Percentiles rank a stretch among this genome's conserved stretches.
Evolutionary conservation across 2,797 vertebrate species (phyloP).

Genomic region (Tokudaia muenninki): DNA sequence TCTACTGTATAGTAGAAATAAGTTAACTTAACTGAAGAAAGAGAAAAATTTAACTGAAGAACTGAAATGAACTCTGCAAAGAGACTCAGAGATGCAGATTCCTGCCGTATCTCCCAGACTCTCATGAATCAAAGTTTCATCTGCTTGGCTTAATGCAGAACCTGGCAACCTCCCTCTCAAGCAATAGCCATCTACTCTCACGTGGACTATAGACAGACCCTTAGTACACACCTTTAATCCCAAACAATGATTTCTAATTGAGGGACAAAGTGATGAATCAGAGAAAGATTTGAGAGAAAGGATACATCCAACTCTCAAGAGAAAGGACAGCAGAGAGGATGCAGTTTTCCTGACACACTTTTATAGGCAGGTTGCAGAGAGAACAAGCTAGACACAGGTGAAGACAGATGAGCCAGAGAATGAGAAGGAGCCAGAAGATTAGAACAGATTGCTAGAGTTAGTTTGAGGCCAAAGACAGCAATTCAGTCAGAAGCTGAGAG

Average conservation of each 20-base stretch:
- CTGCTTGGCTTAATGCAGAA: neutral
- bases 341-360: neutral
- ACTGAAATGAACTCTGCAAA: no score
- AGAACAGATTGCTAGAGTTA: neutral
- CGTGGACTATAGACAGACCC: neutral
- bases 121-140: neutral
- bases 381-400: neutral
- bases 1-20: no score
- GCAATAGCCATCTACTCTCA: neutral
- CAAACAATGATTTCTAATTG: neutral
- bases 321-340: neutral
- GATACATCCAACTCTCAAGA: neutral
- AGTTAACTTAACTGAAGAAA: no score
- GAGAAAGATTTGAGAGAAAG: neutral
- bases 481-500: neutral
- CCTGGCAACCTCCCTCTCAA: neutral
- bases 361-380: neutral
- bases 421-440: neutral
- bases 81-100: no score
- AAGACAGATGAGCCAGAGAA: neutral
- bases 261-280: neutral
- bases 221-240: neutral
- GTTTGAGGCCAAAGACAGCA: neutral
- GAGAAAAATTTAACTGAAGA: no score
- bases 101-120: no score